Percentiles rank a stretch among this genome's conserved stretches.
These are phyloP conservation scores for Spicauda simplicius DNA, from an alignment of 2,888 invertebrate genomes.

Conservation along the genomic window DNA sequence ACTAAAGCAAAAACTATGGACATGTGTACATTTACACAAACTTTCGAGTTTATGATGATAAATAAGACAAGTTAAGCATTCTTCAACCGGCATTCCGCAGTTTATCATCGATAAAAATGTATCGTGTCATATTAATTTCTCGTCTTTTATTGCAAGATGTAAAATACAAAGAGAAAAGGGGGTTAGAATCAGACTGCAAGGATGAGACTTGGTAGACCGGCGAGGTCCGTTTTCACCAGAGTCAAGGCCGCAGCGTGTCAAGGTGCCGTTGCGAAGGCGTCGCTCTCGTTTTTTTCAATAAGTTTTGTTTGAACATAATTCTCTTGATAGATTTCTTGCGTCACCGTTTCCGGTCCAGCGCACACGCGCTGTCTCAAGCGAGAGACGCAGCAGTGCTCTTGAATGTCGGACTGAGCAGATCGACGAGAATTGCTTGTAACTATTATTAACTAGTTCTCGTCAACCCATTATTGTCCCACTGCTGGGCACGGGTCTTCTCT, in stretches of 20 bases:
- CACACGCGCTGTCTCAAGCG: slow-evolving; percentile 51
- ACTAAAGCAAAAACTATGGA: too few relatives aligned
- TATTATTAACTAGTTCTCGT: too few relatives aligned
- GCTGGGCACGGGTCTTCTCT: too few relatives aligned
- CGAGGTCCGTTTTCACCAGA: slow-evolving; percentile 67
- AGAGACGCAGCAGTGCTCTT: slow-evolving; percentile 7
- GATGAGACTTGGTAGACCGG: slow-evolving; percentile 23
- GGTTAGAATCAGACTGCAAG: neutral
- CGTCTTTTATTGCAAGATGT: too few relatives aligned
- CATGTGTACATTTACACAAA: too few relatives aligned
- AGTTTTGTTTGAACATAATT: slow-evolving; percentile 69
- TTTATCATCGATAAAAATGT: neutral
- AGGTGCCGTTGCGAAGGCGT: slow-evolving; percentile 75
- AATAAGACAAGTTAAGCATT: too few relatives aligned
- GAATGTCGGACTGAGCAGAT: neutral
- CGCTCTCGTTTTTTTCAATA: slow-evolving; percentile 70
- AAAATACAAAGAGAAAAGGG: neutral
- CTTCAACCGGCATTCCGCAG: too few relatives aligned
- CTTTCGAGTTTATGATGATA: too few relatives aligned
- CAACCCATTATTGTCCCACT: too few relatives aligned
- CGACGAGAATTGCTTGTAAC: too few relatives aligned
- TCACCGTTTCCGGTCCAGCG: slow-evolving; percentile 70
- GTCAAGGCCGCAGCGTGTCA: slow-evolving; percentile 78
- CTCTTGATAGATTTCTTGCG: slow-evolving; percentile 72
- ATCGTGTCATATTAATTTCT: neutral